Evolutionary conservation across 1,140 invertebrate genomes (phyloP), one percentile per base, ranked within the genome.

Genomic region (Chrysomallon squamiferum): DNA sequence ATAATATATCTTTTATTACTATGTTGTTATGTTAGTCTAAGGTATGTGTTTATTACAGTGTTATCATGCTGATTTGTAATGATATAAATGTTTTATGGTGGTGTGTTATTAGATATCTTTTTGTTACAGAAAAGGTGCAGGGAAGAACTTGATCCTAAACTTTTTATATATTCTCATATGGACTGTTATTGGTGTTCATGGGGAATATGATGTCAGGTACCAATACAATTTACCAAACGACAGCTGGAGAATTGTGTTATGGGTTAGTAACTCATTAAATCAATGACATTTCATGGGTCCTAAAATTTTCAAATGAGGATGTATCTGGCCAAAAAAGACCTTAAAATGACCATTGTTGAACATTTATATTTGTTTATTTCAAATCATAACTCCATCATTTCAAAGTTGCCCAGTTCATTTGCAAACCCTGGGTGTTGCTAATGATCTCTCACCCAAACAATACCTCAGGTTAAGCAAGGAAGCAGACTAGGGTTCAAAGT

Each of bases 101-200:
- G n/a, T n/a, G n/a, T n/a, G n/a, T n/a, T n/a, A n/a, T n/a, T n/a
- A n/a, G n/a, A n/a, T 63, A 25, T 66, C 32, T 50, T 62, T 49
- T 45, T 45, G 32, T 30, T 73, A 59, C 59, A 84, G 83, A 54
- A 72, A 73, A 56, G 69, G 80, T 54, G 77, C 83, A 1, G 61
- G 72, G 50, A 45, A 74, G 29, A 72, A 73, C 35, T 56, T 83
- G 22, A n/a, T 80, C 0, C 29, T 84, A 22, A 84, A 83, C 60
- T 72, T 84, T 45, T 13, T 78, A 2, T 85, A 84, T 74, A 83
- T 83, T 25, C 25, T 82, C 18, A 30, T 84, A 47, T 85, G 83
- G 83, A 80, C 81, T 18, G 65, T 77, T 11, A 75, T 80, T 54
- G 82, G 75, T 20, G 72, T 84, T 1, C 27, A 73, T n/a, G 68